phyloP scores from a whole-genome alignment of 2,888 invertebrate species.

The Hypomecis atomaria region DNA sequence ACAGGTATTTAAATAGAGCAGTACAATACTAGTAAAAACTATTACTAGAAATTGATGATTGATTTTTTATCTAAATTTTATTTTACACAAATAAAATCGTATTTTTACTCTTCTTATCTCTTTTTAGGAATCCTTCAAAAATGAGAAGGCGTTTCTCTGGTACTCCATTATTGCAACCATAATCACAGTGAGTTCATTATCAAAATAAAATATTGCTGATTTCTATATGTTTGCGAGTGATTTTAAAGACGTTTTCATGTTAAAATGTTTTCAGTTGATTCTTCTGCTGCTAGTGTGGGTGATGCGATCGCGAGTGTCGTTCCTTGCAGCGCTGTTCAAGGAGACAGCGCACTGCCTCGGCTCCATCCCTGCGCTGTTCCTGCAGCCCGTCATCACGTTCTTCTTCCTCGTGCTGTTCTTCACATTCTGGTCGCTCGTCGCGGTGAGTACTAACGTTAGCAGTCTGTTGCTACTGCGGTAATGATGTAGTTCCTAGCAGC shows the following conservation, averaged over 20 bases:
- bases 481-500: too few species aligned
- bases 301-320: constrained; percentile 91
- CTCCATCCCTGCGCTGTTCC: constrained; percentile 92
- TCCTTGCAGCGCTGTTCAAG: constrained; percentile 93
- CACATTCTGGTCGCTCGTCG: constrained; percentile 93
- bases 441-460: constrained; percentile 83
- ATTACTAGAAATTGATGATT: background rate
- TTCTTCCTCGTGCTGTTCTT: constrained; percentile 91
- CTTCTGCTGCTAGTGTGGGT: constrained; percentile 89
- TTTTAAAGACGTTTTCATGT: too few species aligned
- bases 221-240: too few species aligned
- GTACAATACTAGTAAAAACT: too few species aligned
- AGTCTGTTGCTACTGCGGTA: background rate
- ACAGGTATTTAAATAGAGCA: too few species aligned
- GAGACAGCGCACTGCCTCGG: constrained; percentile 95
- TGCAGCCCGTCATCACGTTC: constrained; percentile 94
- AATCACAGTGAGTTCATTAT: constrained; percentile 88
- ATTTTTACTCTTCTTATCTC: constrained; percentile 49
- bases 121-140: constrained; percentile 92
- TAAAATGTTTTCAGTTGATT: constrained; percentile 83
- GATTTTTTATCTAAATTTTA: background rate
- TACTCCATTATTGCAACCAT: constrained; percentile 94
- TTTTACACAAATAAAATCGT: background rate
- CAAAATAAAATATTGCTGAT: background rate
- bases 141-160: constrained; percentile 93